These are phyloP conservation scores for Podocnemis expansa DNA, from an alignment of 2,113 vertebrate genomes.

Conservation along the genomic window DNA sequence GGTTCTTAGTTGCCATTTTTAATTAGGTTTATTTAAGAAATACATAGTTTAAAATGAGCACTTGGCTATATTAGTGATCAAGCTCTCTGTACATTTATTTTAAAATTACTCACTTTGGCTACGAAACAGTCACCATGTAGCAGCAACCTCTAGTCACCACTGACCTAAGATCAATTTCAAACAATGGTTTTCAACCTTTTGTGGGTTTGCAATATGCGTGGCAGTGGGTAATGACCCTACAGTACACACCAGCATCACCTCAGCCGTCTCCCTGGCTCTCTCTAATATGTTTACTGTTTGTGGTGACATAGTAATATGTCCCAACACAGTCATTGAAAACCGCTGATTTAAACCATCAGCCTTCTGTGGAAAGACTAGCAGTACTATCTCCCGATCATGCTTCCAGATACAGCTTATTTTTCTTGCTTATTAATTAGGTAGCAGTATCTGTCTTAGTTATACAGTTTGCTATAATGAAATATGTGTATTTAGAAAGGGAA, in stretches of 20 bases:
- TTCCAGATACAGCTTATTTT: not conserved
- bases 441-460: not conserved
- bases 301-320: no score
- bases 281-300: no score
- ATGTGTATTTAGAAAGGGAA: conserved; percentile 6
- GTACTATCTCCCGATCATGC: not conserved
- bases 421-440: not conserved
- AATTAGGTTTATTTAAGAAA: not conserved
- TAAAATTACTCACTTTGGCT: not conserved
- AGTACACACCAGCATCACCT: no score
- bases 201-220: no score
- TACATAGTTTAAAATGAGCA: not conserved
- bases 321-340: no score
- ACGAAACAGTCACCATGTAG: not conserved
- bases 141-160: not conserved
- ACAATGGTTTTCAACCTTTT: not conserved
- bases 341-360: not conserved
- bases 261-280: no score
- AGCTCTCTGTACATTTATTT: not conserved
- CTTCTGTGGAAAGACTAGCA: not conserved
- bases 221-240: no score
- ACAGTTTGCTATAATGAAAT: conserved; percentile 10
- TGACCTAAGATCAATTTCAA: not conserved
- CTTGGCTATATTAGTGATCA: not conserved
- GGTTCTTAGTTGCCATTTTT: not conserved